Conservation (phyloP, 2,888 invertebrate genomes). For the Synanthedon formicaeformis region DNA sequence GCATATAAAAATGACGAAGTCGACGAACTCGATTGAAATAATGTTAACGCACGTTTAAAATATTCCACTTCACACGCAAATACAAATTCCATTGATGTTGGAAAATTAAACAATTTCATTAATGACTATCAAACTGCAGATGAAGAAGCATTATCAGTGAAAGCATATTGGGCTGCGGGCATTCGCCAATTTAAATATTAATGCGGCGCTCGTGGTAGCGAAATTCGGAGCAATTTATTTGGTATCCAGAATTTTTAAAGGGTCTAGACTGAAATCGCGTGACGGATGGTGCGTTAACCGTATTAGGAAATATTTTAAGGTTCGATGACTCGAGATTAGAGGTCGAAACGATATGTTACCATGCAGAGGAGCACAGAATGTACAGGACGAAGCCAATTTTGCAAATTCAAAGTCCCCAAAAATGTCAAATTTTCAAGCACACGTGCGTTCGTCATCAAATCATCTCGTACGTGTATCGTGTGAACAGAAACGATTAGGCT, state of each 20-base stretch:
- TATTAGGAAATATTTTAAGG: constrained; percentile 56
- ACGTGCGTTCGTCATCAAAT: neutral
- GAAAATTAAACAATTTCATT: constrained; percentile 7
- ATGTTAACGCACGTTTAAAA: neutral
- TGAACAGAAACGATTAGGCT: neutral
- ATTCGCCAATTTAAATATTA: constrained; percentile 30
- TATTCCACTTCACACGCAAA: constrained; percentile 10
- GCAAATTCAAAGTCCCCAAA: neutral
- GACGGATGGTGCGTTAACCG: constrained; percentile 53
- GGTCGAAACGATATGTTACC: constrained; percentile 26
- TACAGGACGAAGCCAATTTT: constrained; percentile 28
- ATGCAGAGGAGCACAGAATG: constrained; percentile 1
- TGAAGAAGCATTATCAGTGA: neutral
- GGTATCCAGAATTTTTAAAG: constrained; percentile 22
- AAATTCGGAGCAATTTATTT: constrained; percentile 34
- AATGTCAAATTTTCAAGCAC: neutral
- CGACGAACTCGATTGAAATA: neutral
- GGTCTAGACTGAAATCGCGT: constrained; percentile 29
- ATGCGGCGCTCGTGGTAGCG: constrained; percentile 52
- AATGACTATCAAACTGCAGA: neutral
- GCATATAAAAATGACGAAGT: neutral
- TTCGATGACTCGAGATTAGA: constrained; percentile 58
- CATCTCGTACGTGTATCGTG: neutral
- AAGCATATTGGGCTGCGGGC: neutral
- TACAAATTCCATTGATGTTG: constrained; percentile 12